Base-by-base conservation (phyloP, 2,797 vertebrate species). In the Parauchenoglanis punctatus region DNA sequence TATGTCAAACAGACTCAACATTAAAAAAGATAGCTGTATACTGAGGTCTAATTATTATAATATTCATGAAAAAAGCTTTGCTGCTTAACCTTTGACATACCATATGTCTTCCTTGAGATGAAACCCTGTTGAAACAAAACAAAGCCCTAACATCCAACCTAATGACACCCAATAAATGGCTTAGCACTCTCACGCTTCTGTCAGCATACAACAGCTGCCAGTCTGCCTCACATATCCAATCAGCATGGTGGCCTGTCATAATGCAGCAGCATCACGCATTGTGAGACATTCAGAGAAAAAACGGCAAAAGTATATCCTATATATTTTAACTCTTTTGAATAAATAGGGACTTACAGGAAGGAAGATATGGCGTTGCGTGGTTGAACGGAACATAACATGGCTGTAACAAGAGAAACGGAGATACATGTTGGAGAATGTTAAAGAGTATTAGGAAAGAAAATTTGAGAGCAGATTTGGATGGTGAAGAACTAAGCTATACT, bases 141-240 rank as follows among this genome's bases (percentile, higher is more conserved):
- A 90, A 94, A 93, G 92, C 92, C 90, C 91, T 91, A 90, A 90
- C 86, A 89, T 92, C 88, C 56, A 87, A 91, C 78, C 90, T 94
- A 93, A 95, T 93, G 95, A 93, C 93, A 93, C 94, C 93, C 93
- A 84, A 10, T 87, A 92, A 94, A 92, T 93, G 92, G 93, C 92
- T 94, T 94, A 92, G 90, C 92, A 81, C 93, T 93, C 93, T 94
- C 93, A 91, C 92, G 92, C 93, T 91, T 95, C 93, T 93, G 92
- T 95, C 94, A 94, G 93, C 93, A 92, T 91, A 88, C 89, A 86
- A 91, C 94, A 95, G 93, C 94, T 95, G 94, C 93, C 93, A 92
- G 91, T 85, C 1, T 2, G n/a, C 91, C 93, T 95, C 94, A 93
- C 83, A 94, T 94, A 92, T 92, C 94, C 91, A 88, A 89, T 91